Evolutionary conservation across 2,797 vertebrate species (phyloP).

Genomic region (Cyclopterus lumpus): DNA sequence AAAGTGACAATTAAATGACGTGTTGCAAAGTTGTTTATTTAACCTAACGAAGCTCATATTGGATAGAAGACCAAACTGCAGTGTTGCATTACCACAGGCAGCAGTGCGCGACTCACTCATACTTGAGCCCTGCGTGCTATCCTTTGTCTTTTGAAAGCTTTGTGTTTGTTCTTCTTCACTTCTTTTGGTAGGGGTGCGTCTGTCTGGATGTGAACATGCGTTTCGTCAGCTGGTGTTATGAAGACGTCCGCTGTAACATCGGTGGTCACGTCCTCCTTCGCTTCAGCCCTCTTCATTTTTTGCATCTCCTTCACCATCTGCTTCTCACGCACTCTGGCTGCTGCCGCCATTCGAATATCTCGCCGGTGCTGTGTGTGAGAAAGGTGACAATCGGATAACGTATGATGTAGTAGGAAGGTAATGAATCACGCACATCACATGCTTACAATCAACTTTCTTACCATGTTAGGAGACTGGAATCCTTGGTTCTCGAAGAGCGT

Average conservation of each 20-base stretch:
- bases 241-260: slow-evolving; percentile 94
- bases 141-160: slow-evolving; percentile 89
- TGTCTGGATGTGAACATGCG: slow-evolving; percentile 83
- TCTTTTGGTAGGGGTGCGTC: slow-evolving; percentile 84
- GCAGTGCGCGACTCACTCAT: not conserved
- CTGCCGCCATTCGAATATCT: slow-evolving; percentile 85
- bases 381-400: not conserved
- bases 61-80: not conserved
- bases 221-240: slow-evolving; percentile 86
- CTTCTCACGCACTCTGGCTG: slow-evolving; percentile 90
- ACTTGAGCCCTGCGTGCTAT: slow-evolving; percentile 67
- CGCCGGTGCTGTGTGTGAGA: slow-evolving; percentile 86
- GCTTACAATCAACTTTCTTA: slow-evolving; percentile 64
- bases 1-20: not conserved
- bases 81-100: not conserved
- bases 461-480: slow-evolving; percentile 94
- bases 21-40: not conserved
- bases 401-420: not conserved
- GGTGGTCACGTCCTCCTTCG: slow-evolving; percentile 74
- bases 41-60: not conserved
- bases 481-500: slow-evolving; percentile 94
- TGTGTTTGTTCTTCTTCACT: slow-evolving; percentile 85
- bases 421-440: not conserved
- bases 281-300: slow-evolving; percentile 84
- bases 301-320: slow-evolving; percentile 92